phyloP scores from a whole-genome alignment of 2,113 vertebrate genomes.

The Sinocyclocheilus anophthalmus region DNA sequence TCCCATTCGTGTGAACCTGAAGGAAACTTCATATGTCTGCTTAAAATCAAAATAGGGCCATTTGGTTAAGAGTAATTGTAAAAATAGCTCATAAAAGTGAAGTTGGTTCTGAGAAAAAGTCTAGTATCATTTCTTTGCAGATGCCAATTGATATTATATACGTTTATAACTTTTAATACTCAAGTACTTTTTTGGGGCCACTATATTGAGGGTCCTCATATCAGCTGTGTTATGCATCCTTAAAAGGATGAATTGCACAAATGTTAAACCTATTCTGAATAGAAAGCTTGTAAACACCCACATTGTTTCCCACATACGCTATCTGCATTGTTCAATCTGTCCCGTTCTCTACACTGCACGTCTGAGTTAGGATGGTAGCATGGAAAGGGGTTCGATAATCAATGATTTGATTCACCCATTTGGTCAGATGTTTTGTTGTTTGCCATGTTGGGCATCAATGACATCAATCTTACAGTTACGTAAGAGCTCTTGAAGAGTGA shows the following conservation, averaged over 20 bases:
- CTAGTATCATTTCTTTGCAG: background rate
- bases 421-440: conserved; percentile 19
- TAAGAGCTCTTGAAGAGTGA: conserved; percentile 18
- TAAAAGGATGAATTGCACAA: background rate
- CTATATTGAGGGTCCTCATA: background rate
- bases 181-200: background rate
- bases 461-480: conserved; percentile 24
- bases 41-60: background rate
- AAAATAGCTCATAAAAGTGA: background rate
- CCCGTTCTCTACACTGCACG: background rate
- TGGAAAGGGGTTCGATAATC: background rate
- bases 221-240: background rate
- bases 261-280: background rate
- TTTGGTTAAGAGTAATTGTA: background rate
- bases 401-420: background rate
- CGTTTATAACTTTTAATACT: background rate
- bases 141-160: background rate
- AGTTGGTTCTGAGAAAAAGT: background rate
- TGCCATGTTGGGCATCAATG: background rate
- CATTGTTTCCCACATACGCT: background rate
- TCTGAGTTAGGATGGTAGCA: background rate
- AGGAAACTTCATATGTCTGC: background rate
- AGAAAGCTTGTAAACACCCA: background rate
- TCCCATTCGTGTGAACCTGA: background rate
- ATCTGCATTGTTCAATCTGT: background rate